Percentiles rank a stretch among this genome's conserved stretches.
Conservation (phyloP, 2,113 vertebrate species). For the Sminthopsis crassicaudata region DNA sequence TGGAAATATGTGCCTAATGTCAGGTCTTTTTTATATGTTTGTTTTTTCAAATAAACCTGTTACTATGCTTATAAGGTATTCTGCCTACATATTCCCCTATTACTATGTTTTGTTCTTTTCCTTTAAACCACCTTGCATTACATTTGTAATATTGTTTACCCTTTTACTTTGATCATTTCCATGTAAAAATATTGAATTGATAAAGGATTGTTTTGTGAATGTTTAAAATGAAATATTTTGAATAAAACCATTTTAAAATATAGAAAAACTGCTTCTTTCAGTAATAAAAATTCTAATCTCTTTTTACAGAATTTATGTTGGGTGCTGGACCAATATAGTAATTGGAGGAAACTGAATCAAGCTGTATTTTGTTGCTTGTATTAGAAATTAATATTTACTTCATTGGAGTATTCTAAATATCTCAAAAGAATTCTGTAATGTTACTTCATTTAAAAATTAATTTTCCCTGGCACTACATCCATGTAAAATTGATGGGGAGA, state of each 20-base stretch:
- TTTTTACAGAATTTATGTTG: neutral
- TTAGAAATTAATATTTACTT: neutral
- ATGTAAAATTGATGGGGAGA: neutral
- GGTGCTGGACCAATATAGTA: neutral
- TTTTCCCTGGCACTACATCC: neutral
- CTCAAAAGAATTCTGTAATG: neutral
- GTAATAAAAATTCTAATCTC: neutral
- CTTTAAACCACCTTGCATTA: constrained; percentile 67
- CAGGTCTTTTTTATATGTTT: constrained; percentile 6
- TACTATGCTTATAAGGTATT: constrained; percentile 62
- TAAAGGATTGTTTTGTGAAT: constrained; percentile 73
- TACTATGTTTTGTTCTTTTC: constrained; percentile 45
- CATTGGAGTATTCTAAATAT: neutral
- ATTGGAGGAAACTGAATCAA: neutral
- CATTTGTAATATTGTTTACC: constrained; percentile 67
- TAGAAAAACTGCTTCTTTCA: constrained; percentile 31
- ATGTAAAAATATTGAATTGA: constrained; percentile 66
- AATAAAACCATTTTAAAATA: constrained; percentile 67
- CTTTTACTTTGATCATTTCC: constrained; percentile 65
- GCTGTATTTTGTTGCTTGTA: no score
- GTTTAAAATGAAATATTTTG: constrained; percentile 74
- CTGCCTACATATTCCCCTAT: constrained; percentile 66
- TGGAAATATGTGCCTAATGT: constrained; percentile 74
- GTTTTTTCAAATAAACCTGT: constrained; percentile 70
- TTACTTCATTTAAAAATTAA: neutral